A percentile compares a stretch with the other conserved stretches of the same genome.
Evolutionary conservation across 2,797 vertebrate species (phyloP).

Genomic region (Thunnus albacares): DNA sequence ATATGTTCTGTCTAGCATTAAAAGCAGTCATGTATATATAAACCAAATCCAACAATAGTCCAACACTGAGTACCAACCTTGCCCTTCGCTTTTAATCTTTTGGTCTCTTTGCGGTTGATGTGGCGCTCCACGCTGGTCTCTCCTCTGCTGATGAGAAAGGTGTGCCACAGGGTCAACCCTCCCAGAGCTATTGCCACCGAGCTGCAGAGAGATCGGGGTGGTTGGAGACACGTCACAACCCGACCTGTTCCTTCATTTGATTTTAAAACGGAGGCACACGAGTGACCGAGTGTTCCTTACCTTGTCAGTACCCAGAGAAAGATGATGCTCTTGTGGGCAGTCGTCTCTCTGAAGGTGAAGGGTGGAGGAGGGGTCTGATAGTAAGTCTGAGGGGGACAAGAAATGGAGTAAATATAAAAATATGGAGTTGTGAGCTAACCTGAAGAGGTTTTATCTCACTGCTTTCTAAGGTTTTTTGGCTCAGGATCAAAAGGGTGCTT

Average conservation of each 20-base stretch:
- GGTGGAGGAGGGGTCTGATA: slow-evolving; percentile 91
- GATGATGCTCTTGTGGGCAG: slow-evolving; percentile 93
- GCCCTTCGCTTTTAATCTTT: slow-evolving; percentile 87
- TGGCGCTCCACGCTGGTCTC: slow-evolving; percentile 98
- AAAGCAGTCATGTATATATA: too few species aligned
- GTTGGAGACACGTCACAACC: background rate
- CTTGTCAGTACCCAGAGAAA: slow-evolving; percentile 98
- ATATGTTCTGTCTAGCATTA: background rate
- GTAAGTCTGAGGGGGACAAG: slow-evolving; percentile 84
- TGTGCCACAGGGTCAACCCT: slow-evolving; percentile 94
- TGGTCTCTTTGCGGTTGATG: slow-evolving; percentile 94
- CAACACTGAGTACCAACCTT: slow-evolving; percentile 81
- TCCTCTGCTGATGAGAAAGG: slow-evolving; percentile 91
- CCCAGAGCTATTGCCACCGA: slow-evolving; percentile 94
- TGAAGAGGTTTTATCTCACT: background rate
- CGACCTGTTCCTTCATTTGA: background rate
- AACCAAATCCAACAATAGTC: background rate
- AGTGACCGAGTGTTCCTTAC: slow-evolving; percentile 71
- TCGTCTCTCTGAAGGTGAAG: slow-evolving; percentile 87
- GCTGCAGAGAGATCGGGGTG: slow-evolving; percentile 73
- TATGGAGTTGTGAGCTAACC: background rate
- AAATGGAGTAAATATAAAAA: background rate
- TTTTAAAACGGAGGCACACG: background rate
- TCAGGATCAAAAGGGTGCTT: slow-evolving; percentile 12
- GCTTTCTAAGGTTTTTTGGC: background rate